Evolutionary conservation across 2,113 vertebrate genomes (phyloP), one percentile per base, ranked within the genome.

Genomic region (Otocyon megalotis): DNA sequence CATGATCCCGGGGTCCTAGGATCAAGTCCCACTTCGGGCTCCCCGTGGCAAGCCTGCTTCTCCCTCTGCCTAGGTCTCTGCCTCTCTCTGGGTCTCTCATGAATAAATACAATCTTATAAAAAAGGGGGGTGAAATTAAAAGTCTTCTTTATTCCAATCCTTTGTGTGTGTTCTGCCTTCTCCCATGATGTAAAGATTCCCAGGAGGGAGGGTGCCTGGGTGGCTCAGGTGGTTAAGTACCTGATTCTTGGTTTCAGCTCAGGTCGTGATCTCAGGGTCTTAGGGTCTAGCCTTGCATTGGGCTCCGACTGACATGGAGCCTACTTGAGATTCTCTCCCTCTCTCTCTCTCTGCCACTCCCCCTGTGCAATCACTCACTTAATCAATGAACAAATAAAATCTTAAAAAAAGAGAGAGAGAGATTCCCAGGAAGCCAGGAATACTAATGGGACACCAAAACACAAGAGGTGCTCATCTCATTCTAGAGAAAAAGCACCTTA

Each of bases 381-480:
- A 43, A 43, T 43, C 43, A 43, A 43, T 43, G 7, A 43, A 43
- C 43, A 69, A 35, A 69, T 10, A 69, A n/a, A 69, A n/a, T 19
- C 8, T n/a, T 69, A 8, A 19, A 63, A 62, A 62, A 12, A 62
- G 30, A 67, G 30, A n/a, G 32, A n/a, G 32, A 69, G 32, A 89
- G 54, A 93, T 74, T 93, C 50, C 89, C 26, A 83, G 26, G 72
- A 97, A 35, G 37, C 80, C 17, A 81, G 54, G 32, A 91, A 97
- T 22, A 48, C 63, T 77, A 71, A 32, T 77, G 43, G 28, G 58
- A 96, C 28, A 88, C 20, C 35, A 82, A 77, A 54, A 53, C n/a
- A 62, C 0, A 5, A 14, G 58, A 50, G 20, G 37, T 76, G n/a
- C 37, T 90, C 20, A 0, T 92, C 53, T 77, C 32, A 63, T 82